Conservation (phyloP, 2,797 vertebrate species). For the Petrocephalus schoutedeni region DNA sequence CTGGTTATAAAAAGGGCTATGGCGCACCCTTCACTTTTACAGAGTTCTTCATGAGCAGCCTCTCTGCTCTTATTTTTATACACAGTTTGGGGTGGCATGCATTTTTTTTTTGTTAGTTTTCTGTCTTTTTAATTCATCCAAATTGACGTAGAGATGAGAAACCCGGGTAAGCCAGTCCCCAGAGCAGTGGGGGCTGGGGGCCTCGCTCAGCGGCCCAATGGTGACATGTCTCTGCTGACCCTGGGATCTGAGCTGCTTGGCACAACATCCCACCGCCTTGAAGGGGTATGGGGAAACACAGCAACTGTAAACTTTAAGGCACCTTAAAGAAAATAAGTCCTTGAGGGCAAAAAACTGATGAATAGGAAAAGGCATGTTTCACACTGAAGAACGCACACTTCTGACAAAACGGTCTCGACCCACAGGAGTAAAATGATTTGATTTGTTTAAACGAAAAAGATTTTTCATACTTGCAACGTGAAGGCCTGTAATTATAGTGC, state of each 20-base stretch:
- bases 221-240: background rate
- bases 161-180: background rate
- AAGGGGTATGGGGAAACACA: background rate
- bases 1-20: background rate
- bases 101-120: background rate
- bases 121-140: background rate
- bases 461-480: background rate
- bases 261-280: background rate
- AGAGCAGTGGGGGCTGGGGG: background rate
- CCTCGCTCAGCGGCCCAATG: background rate
- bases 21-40: background rate
- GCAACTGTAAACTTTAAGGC: background rate
- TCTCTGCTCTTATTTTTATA: background rate
- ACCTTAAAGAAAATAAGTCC: background rate
- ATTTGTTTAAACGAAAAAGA: background rate
- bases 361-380: background rate
- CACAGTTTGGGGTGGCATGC: background rate
- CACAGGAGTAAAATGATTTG: background rate
- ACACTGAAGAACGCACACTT: background rate
- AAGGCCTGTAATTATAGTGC: slow-evolving; percentile 7
- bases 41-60: background rate
- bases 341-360: background rate
- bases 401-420: background rate
- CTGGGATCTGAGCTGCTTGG: background rate
- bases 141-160: background rate